phyloP scores from a whole-genome alignment of 2,797 vertebrate genomes.

The Rhinella marina region DNA sequence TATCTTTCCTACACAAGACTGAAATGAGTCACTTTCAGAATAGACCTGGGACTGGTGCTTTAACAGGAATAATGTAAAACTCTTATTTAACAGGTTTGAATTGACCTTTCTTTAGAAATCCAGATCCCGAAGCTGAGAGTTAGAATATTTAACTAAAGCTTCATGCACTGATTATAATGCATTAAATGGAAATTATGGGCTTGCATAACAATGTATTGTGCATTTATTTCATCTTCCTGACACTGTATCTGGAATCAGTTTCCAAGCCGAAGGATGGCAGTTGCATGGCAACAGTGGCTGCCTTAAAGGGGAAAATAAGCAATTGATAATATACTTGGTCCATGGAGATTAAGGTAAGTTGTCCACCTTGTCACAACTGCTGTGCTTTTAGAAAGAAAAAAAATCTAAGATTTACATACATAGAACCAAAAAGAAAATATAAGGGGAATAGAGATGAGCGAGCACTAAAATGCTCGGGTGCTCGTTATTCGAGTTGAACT shows the following conservation, averaged over 20 bases:
- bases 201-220: constrained; percentile 47
- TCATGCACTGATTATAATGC: constrained; percentile 38
- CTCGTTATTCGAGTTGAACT: too few species aligned
- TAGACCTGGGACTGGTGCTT: neutral
- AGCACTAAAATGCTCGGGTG: too few species aligned
- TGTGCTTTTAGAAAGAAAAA: constrained; percentile 23
- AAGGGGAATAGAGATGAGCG: too few species aligned
- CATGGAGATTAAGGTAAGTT: constrained; percentile 32
- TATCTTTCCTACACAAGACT: too few species aligned
- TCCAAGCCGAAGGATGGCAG: constrained; percentile 36
- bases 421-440: too few species aligned
- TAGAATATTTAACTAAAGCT: constrained; percentile 18
- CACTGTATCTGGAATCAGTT: constrained; percentile 40
- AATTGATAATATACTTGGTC: constrained; percentile 31
- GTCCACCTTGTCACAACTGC: constrained; percentile 22
- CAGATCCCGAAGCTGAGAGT: neutral
- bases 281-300: constrained; percentile 51
- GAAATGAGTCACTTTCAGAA: neutral
- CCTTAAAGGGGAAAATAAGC: constrained; percentile 13
- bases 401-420: too few species aligned
- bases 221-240: constrained; percentile 49
- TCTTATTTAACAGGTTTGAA: constrained; percentile 13
- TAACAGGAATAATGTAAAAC: neutral
- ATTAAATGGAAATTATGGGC: constrained; percentile 40
- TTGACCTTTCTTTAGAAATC: constrained; percentile 10